These are phyloP conservation scores for Platygyra sinensis DNA, from an alignment of 64 coral and sea anemone species.

Conservation along the genomic window DNA sequence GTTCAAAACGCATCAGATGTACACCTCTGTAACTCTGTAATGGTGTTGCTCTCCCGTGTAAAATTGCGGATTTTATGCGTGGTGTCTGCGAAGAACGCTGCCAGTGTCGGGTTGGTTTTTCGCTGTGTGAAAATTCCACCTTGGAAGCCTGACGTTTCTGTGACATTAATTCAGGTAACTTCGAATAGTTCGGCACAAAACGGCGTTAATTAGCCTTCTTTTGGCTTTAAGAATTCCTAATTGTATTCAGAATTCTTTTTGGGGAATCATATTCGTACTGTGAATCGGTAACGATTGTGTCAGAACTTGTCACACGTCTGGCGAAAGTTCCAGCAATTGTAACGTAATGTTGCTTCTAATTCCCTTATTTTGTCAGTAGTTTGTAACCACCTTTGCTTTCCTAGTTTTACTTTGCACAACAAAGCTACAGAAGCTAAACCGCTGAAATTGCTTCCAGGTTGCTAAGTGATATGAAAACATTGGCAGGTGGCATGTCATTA, in stretches of 20 bases:
- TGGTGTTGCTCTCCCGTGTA: slow-evolving; percentile 14
- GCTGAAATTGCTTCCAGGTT: neutral
- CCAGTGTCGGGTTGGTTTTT: neutral
- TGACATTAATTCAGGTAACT: neutral
- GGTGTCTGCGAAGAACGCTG: neutral
- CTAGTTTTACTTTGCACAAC: neutral
- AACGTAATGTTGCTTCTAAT: neutral
- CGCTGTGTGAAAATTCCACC: neutral
- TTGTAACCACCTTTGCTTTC: neutral
- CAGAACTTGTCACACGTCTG: neutral
- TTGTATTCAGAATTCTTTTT: neutral
- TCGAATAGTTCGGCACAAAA: neutral
- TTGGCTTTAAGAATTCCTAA: neutral
- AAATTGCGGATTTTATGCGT: slow-evolving; percentile 16
- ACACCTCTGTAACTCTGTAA: slow-evolving; percentile 35
- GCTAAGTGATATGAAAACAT: neutral
- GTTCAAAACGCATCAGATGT: slow-evolving; percentile 11
- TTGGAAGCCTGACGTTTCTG: neutral
- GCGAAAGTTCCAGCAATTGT: neutral
- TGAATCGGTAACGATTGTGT: no score
- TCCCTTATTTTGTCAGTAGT: neutral
- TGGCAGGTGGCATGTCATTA: neutral
- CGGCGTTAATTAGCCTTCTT: neutral
- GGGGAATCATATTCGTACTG: no score
- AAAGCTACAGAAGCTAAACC: no score